These are phyloP conservation scores for Heterocephalus glaber DNA, from an alignment of 2,113 vertebrate species.

Conservation along the genomic window DNA sequence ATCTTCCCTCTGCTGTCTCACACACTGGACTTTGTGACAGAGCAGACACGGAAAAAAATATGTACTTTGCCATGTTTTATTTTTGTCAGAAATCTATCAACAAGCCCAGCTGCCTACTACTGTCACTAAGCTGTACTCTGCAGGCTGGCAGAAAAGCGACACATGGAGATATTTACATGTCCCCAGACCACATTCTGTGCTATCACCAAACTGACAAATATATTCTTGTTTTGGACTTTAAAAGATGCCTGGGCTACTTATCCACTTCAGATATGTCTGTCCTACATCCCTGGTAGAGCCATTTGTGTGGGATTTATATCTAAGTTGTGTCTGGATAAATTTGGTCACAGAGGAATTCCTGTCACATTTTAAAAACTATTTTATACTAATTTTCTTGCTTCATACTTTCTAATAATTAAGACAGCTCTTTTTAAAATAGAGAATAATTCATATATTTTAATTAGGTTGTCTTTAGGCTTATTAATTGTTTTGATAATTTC, in stretches of 20 bases:
- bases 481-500: background rate
- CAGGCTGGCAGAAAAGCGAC: slow-evolving; percentile 67
- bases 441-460: background rate
- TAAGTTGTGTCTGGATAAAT: background rate
- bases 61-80: slow-evolving; percentile 70
- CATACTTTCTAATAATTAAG: background rate
- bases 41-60: slow-evolving; percentile 33
- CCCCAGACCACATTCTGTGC: slow-evolving; percentile 15
- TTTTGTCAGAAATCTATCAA: slow-evolving; percentile 74
- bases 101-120: slow-evolving; percentile 52
- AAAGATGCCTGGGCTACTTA: background rate
- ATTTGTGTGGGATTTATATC: slow-evolving; percentile 21
- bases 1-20: slow-evolving; percentile 22
- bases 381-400: background rate
- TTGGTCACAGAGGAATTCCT: background rate
- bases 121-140: slow-evolving; percentile 71
- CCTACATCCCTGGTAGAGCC: background rate
- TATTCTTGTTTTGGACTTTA: background rate
- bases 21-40: slow-evolving; percentile 42
- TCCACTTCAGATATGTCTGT: slow-evolving; percentile 30
- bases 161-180: slow-evolving; percentile 73
- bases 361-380: background rate
- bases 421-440: background rate
- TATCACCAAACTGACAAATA: slow-evolving; percentile 49
- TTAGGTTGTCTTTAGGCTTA: background rate